Base-by-base conservation (phyloP, 2,113 vertebrate species). In the Thinocorus orbignyianus region DNA sequence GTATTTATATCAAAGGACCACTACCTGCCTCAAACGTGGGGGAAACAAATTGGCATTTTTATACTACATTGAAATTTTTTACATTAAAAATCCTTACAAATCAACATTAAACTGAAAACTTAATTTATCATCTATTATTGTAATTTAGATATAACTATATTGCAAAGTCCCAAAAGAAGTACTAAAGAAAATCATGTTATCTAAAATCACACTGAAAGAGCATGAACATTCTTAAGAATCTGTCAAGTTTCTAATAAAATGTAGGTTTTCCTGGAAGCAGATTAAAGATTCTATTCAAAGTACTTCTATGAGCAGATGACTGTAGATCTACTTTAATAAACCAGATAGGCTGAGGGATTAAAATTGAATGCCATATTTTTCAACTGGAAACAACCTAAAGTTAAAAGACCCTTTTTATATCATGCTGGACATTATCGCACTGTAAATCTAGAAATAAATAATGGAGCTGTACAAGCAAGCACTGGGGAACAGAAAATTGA, bases 271-370 rank as follows among this genome's bases (percentile, higher is more conserved):
- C 84, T 93, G 74, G 68, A 95, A 94, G 54, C 19, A 72, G 71
- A 92, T 86, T 88, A 84, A 90, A 80, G 55, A 82, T 73, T 83
- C 71, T 90, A 13, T 54, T 88, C 19, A 49, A 96, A 88, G 30
- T 61, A 82, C 26, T 80, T 77, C 24, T 71, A 79, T 23, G 39
- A 91, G 35, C 33, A 80, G 72, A 85, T 79, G 49, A 92, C 72
- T 92, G 57, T 64, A 96, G 85, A 93, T 14, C 14, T 57, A 49
- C 62, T 95, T 90, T 33, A 94, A 85, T 54, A 93, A 88, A 92
- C 42, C 18, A 48, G 42, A 83, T 57, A 87, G 61, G 80, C 23
- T 42, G 31, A 91, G 41, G 28, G 35, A 31, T 66, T 66, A 55
- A 74, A 85, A 93, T 58, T 4, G 3, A 91, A 64, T 68, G 31